Conservation (phyloP, 2,888 invertebrate species). For the Diogma glabrata region DNA sequence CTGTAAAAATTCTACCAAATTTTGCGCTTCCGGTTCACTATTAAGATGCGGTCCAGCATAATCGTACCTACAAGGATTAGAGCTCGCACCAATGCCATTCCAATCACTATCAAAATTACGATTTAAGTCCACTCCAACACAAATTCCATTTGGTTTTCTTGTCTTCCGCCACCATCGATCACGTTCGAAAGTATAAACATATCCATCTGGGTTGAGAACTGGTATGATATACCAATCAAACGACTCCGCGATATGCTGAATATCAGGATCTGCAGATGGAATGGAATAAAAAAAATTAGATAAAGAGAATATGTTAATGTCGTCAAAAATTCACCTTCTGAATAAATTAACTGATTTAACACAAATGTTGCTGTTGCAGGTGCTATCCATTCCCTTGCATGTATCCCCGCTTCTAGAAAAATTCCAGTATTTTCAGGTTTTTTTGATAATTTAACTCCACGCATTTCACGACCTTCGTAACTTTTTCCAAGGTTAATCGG, state of each 20-base stretch:
- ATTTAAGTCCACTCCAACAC: slow-evolving; percentile 56
- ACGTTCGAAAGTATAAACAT: slow-evolving; percentile 59
- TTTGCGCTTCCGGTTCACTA: slow-evolving; percentile 47
- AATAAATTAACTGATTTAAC: slow-evolving; percentile 31
- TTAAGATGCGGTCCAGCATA: slow-evolving; percentile 46
- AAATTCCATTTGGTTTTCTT: slow-evolving; percentile 39
- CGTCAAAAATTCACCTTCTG: no score
- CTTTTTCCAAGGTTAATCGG: slow-evolving; percentile 39
- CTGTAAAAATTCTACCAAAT: slow-evolving; percentile 28
- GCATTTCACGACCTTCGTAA: slow-evolving; percentile 40
- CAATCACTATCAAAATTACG: slow-evolving; percentile 54
- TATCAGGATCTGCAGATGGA: slow-evolving; percentile 28
- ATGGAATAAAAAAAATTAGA: no score
- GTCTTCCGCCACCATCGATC: slow-evolving; percentile 76
- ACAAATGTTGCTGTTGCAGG: slow-evolving; percentile 35
- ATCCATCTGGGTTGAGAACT: slow-evolving; percentile 66
- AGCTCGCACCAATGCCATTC: slow-evolving; percentile 44
- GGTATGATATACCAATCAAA: slow-evolving; percentile 67
- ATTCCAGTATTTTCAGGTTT: slow-evolving; percentile 35
- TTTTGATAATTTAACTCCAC: slow-evolving; percentile 38
- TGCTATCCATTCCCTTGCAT: slow-evolving; percentile 37
- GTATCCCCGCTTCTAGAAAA: slow-evolving; percentile 42
- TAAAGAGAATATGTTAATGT: no score
- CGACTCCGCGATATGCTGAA: slow-evolving; percentile 31
- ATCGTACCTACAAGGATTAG: slow-evolving; percentile 44